These are phyloP conservation scores for Resseliella maxima DNA, from an alignment of 2,888 invertebrate species.

Conservation along the genomic window DNA sequence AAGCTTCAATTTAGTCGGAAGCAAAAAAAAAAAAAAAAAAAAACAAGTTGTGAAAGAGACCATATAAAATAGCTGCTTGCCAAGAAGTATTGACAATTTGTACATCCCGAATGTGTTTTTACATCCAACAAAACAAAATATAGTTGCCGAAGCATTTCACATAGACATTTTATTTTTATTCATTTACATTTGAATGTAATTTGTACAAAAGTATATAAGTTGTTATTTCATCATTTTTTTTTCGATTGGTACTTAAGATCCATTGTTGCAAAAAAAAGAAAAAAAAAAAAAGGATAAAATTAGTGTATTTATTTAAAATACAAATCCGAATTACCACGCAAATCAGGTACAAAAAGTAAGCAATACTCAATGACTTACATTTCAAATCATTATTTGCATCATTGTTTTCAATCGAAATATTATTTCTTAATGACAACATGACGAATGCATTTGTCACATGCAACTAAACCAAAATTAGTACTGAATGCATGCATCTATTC, in stretches of 20 bases:
- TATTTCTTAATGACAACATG: not conserved
- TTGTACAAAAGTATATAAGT: conserved; percentile 31
- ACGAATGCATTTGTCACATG: no score
- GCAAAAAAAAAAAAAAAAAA: not conserved
- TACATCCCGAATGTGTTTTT: not conserved
- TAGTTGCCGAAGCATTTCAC: not conserved
- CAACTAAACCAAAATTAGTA: not conserved
- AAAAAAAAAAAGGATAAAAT: not conserved
- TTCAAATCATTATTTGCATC: no score
- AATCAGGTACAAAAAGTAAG: no score
- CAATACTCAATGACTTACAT: no score
- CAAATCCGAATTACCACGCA: not conserved
- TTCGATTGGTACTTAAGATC: conserved; percentile 22
- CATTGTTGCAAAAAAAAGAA: not conserved
- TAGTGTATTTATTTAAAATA: no score
- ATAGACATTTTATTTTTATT: not conserved
- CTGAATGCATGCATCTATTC: no score
- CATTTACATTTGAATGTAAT: conserved; percentile 9
- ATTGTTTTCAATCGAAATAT: not conserved
- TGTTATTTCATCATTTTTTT: conserved; percentile 7
- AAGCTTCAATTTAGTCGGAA: not conserved
- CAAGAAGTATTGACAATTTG: conserved; percentile 28
- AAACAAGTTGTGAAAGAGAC: not conserved
- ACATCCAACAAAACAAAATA: conserved; percentile 31
- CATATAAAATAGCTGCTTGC: conserved; percentile 2